These are phyloP conservation scores for Phrynocephalus guinanensis DNA, from an alignment of 2,797 vertebrate species.

Conservation along the genomic window DNA sequence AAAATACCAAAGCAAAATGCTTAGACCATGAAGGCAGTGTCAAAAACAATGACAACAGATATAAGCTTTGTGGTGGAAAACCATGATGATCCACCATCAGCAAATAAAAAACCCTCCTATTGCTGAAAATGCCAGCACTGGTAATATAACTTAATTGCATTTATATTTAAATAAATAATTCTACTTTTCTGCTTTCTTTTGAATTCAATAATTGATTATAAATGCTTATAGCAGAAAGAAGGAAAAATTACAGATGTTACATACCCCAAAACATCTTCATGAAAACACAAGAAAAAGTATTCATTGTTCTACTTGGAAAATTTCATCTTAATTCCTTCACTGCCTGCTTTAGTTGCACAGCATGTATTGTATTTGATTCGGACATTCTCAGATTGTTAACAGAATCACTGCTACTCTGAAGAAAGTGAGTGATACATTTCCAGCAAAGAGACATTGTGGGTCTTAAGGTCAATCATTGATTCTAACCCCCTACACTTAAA, in stretches of 20 bases:
- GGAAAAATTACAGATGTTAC: conserved; percentile 58
- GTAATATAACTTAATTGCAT: conserved; percentile 74
- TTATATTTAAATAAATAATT: conserved; percentile 82
- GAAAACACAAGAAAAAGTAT: conserved; percentile 39
- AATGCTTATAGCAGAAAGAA: conserved; percentile 58
- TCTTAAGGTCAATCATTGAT: neutral
- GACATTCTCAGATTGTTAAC: neutral
- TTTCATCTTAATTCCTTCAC: neutral
- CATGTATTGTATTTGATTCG: neutral
- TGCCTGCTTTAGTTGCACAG: conserved; percentile 8
- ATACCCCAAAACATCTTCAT: conserved; percentile 52
- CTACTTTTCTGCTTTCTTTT: conserved; percentile 55
- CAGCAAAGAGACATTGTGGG: neutral
- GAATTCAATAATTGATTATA: conserved; percentile 61
- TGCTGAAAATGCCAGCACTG: conserved; percentile 63
- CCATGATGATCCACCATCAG: conserved; percentile 49
- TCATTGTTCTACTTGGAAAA: conserved; percentile 31
- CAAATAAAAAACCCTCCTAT: conserved; percentile 56
- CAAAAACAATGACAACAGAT: conserved; percentile 49
- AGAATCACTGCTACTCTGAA: neutral
- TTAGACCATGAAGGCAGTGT: conserved; percentile 26
- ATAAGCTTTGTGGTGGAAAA: conserved; percentile 54
- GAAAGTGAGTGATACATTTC: neutral
- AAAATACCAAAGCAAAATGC: conserved; percentile 49
- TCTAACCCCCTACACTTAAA: neutral